These are phyloP conservation scores for Burhinus bistriatus DNA, from an alignment of 2,113 vertebrate genomes.

Conservation along the genomic window DNA sequence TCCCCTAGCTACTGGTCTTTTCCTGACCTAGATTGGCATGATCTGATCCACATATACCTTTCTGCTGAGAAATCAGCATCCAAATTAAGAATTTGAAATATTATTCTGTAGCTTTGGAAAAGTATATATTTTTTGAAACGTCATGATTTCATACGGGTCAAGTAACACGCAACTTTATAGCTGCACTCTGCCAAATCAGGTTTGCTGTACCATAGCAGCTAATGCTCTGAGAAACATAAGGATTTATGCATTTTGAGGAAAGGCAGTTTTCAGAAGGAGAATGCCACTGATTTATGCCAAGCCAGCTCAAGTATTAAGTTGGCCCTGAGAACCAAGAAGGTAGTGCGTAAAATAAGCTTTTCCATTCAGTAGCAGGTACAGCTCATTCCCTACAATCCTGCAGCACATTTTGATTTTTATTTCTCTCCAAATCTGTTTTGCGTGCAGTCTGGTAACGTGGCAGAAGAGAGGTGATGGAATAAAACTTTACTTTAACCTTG, in stretches of 20 bases:
- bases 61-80: neutral
- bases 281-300: neutral
- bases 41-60: neutral
- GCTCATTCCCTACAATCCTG: neutral
- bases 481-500: neutral
- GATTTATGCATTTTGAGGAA: neutral
- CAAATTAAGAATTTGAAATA: neutral
- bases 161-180: neutral
- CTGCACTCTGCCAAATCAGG: neutral
- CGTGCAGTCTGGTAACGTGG: neutral
- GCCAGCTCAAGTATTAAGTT: neutral
- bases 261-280: neutral
- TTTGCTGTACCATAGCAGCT: neutral
- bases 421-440: neutral
- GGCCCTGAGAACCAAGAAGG: neutral
- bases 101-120: neutral
- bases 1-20: neutral
- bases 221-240: neutral
- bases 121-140: neutral
- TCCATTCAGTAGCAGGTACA: neutral
- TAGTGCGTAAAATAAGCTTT: neutral
- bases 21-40: neutral
- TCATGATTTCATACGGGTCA: neutral
- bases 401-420: neutral
- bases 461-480: neutral